phyloP scores from a whole-genome alignment of 2,888 invertebrate species.

The Erebia palarica region DNA sequence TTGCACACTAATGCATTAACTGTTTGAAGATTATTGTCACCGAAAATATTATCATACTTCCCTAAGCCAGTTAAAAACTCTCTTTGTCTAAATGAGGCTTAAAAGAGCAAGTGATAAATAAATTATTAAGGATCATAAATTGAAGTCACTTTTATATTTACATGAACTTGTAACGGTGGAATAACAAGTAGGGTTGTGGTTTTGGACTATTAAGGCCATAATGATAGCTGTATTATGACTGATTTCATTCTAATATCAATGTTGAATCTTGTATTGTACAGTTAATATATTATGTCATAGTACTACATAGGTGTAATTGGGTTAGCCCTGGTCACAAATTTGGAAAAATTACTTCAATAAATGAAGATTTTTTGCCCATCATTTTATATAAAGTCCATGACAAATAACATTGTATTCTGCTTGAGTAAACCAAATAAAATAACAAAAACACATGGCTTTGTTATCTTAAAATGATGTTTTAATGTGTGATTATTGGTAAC shows the following conservation, averaged over 20 bases:
- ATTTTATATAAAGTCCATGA: neutral
- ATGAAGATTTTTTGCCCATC: constrained; percentile 7
- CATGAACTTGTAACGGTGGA: constrained; percentile 46
- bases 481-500: neutral
- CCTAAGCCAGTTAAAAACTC: neutral
- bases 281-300: constrained; percentile 18
- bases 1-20: neutral
- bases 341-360: neutral
- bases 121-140: constrained; percentile 65
- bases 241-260: constrained; percentile 50
- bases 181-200: constrained; percentile 52
- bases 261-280: constrained; percentile 39
- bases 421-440: neutral
- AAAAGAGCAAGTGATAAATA: constrained; percentile 61
- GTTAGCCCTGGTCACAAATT: constrained; percentile 6
- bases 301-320: constrained; percentile 13
- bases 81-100: constrained; percentile 11
- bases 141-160: constrained; percentile 59
- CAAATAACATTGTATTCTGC: constrained; percentile 1
- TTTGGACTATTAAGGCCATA: constrained; percentile 68
- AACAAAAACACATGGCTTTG: constrained; percentile 9
- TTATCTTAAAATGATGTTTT: constrained; percentile 5
- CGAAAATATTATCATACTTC: neutral
- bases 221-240: constrained; percentile 55
- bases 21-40: neutral